Base-by-base conservation (phyloP, 1,140 invertebrate species). In the Cryptotermes secundus region DNA sequence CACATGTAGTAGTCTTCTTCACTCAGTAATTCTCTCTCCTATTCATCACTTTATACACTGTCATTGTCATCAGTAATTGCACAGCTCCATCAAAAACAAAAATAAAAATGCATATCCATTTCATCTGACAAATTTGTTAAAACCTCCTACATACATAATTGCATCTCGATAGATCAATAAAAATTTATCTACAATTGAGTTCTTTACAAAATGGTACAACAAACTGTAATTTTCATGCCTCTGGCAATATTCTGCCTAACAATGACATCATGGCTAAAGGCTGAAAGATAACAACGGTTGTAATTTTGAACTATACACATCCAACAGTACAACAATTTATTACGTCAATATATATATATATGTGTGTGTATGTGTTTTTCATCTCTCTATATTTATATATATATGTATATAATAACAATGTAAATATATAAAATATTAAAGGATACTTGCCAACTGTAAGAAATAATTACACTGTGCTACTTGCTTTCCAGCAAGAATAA, bases 391-490 rank as follows among this genome's bases (percentile, higher is more conserved):
- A 82, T 82, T 31, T 45, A 26, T 45, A 45, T 82, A 49, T 81
- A 82, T 82, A 31, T 82, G 16, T 45, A 45, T 45, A 45, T 45
- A 82, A 82, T 53, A 82, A 82, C 81, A 82, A 82, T 82, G 81
- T 45, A 82, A 82, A 82, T 82, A 82, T 82, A 82, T 82, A 82
- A 45, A 82, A 82, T 82, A 82, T 82, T 45, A 82, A 82, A 82
- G 81, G 42, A 31, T 53, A 45, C 45, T 45, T 42, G n/a, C 38
- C 53, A 82, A 45, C 81, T 82, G 59, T 72, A 72, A 72, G 59
- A 72, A 72, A 72, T 72, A 72, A 72, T 72, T 72, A 72, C 59
- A 72, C 9, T 72, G 59, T 72, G 59, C 59, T 82, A 82, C 81
- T 45, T 82, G 38, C 45, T 82, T 82, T 45, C 36, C 38, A 45